Evolutionary conservation across 1,140 invertebrate genomes (phyloP), one percentile per base, ranked within the genome.

Genomic region (Chelonus insularis): DNA sequence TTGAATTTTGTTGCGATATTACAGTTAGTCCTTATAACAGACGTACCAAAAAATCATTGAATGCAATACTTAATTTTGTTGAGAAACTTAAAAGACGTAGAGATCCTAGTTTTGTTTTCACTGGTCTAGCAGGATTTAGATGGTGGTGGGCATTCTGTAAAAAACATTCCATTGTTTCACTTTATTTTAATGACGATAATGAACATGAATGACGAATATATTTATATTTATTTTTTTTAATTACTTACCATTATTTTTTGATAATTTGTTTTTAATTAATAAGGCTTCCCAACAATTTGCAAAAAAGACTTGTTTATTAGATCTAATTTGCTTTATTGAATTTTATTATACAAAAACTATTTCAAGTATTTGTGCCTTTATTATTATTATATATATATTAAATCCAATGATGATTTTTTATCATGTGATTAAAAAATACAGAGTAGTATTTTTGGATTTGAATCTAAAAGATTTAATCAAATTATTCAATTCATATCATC

Each of bases 141-240:
- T 91, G 89, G 89, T 91, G 89, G 89, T 91, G 89, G 89, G 89
- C 89, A 0, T 91, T 91, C 68, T 90, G 89, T 80, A 90, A 90
- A 72, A 90, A 91, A 69, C 87, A 91, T 76, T 88, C 87, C 43
- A 89, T 91, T 56, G 88, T 90, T 14, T 87, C 86, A 2, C 72
- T 88, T 18, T 86, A 86, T 67, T 86, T 85, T 66, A 85, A 86
- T 60, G 84, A 82, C 57, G 78, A 81, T 25, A 76, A 72, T 50
- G 79, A 81, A 18, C 75, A 77, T 64, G 78, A 79, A 64, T 77
- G 69, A 77, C 62, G 7, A 39, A 29, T 16, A 55, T 3, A 21
- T 59, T 36, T 11, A 34, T 34, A 32, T 18, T 34, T 57, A 23
- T 34, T 8, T 57, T 5, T 4, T 45, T 39, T 47, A 34, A 14